Evolutionary conservation across 2,113 vertebrate species (phyloP), one percentile per base, ranked within the genome.

Genomic region (Perca fluviatilis): DNA sequence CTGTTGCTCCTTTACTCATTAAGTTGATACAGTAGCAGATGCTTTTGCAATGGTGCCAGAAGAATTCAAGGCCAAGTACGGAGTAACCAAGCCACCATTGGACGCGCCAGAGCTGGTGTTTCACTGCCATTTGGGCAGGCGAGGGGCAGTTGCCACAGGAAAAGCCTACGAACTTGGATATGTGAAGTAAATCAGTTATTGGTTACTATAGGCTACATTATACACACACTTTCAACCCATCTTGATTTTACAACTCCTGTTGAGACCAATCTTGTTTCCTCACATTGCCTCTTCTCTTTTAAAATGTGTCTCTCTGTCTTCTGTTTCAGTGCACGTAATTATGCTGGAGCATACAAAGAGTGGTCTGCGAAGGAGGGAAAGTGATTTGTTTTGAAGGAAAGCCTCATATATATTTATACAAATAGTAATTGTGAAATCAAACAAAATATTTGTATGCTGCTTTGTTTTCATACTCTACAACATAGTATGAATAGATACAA

Each of bases 61-160:
- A 33, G 91, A 90, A 6, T 97, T 97, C 79, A 88, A 91, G 81
- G 76, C 89, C 5, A 92, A 92, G 65, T 96, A 92, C 36, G 94
- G 94, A 0, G 89, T 94, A 1, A 75, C 86, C 43, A 97, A 96
- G 77, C 96, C 96, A 0, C 69, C 50, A 11, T 11, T 77, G 60
- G 95, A 96, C 14, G 84, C 94, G 3, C 78, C 93, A n/a, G 90
- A 96, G 36, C 83, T 97, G 60, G 73, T 97, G 71, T 96, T 97
- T 89, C 93, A 96, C 87, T 97, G 97, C 78, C 95, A 95, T 49
- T 53, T 95, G 51, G 96, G 97, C 68, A 88, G 15, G 12, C 87
- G 96, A 72, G 96, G 95, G 14, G 76, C 0, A n/a, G 33, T 6
- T 21, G 97, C 96, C 61, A 94, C 93, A 1, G 61, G 86, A n/a